Percentiles rank a stretch among this genome's conserved stretches.
These are phyloP conservation scores for Lampropteryx suffumata DNA, from an alignment of 2,888 invertebrate genomes.

Conservation along the genomic window DNA sequence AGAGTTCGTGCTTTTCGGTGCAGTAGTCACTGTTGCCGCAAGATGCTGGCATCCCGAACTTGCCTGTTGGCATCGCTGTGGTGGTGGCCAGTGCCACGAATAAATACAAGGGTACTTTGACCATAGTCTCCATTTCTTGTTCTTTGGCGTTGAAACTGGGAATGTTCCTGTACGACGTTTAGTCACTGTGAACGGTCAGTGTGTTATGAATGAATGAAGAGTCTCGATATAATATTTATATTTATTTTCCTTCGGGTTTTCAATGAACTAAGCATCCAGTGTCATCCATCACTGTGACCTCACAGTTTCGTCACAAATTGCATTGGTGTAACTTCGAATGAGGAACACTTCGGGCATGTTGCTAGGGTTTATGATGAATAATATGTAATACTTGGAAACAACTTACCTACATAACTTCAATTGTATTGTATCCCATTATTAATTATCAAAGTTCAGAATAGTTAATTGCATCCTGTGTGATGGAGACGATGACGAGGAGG, in stretches of 20 bases:
- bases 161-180: background rate
- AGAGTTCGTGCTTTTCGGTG: slow-evolving; percentile 4
- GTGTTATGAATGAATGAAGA: background rate
- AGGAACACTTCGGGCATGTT: background rate
- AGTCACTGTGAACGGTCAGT: background rate
- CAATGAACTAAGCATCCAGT: background rate
- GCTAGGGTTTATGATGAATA: too few relatives aligned
- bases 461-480: too few relatives aligned
- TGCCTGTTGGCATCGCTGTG: slow-evolving; percentile 3
- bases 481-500: too few relatives aligned
- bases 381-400: too few relatives aligned
- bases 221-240: slow-evolving; percentile 3
- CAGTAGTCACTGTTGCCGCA: background rate
- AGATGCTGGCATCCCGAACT: slow-evolving; percentile 1
- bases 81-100: background rate
- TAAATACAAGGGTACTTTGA: background rate
- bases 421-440: too few relatives aligned
- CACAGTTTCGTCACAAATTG: background rate
- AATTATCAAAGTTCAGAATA: too few relatives aligned
- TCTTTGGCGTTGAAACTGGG: background rate
- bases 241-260: background rate
- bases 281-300: background rate
- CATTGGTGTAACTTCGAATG: background rate
- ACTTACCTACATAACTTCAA: too few relatives aligned
- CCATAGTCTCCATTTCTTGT: slow-evolving; percentile 1